Evolutionary conservation across 2,888 invertebrate genomes (phyloP), one percentile per base, ranked within the genome.

Genomic region (Ernsta delagoae): DNA sequence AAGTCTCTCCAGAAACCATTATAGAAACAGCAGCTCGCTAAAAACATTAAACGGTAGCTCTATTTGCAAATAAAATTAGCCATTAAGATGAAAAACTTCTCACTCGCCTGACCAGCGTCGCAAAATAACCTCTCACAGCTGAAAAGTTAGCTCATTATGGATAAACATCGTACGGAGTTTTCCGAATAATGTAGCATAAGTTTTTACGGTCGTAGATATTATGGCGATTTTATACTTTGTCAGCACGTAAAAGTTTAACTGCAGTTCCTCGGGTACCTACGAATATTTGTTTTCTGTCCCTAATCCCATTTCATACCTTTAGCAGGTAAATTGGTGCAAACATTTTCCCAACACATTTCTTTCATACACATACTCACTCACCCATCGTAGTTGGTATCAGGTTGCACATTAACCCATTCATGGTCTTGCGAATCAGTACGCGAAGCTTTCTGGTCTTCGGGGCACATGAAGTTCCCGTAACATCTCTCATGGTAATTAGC

Each of bases 361-460:
- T 24, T 24, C 24, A 24, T 24, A 24, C n/a, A n/a, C n/a, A n/a
- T n/a, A n/a, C n/a, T 11, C 43, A 43, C 36, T 36, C 36, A 36
- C 36, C 36, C 36, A 36, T 36, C 36, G 6, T 36, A 36, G 36
- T 36, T 36, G 5, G 36, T 36, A 36, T 96, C 95, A 0, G 96
- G 94, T 73, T 95, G 94, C 0, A 98, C 95, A 75, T 97, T 97
- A 53, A 98, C 97, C 95, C 97, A 97, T 88, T 99, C 99, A 80
- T 99, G 98, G 73, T 98, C 98, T 9, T 97, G 88, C 0, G 96
- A 97, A 87, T 99, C 99, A 2, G 94, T 94, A 4, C 99, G 94
- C 0, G 98, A 97, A 0, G 96, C 96, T 86, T 99, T 99, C 88
- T 99, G 99, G 87, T 99, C 99, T 84, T 99, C 99, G 0, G 99